phyloP scores from a whole-genome alignment of 2,797 vertebrate genomes.

The Macrochelys suwanniensis region DNA sequence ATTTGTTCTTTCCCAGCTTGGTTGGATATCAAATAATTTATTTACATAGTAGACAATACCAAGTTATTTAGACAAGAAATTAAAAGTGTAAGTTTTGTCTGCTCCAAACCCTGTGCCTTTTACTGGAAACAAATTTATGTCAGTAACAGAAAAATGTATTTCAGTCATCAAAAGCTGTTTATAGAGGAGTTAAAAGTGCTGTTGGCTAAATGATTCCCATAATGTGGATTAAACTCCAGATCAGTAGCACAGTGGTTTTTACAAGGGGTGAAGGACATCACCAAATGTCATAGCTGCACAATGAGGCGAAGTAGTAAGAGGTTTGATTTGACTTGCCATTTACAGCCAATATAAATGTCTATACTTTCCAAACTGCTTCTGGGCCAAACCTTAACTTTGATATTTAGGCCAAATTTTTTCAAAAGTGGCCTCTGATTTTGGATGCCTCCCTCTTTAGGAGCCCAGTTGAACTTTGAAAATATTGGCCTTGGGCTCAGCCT shows the following conservation, averaged over 20 bases:
- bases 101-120: background rate
- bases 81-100: background rate
- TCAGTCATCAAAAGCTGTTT: background rate
- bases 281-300: background rate
- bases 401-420: background rate
- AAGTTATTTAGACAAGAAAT: conserved; percentile 1
- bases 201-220: background rate
- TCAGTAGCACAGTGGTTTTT: background rate
- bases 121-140: conserved; percentile 14
- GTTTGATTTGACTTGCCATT: background rate
- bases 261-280: background rate
- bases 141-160: conserved; percentile 5
- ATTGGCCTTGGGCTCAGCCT: background rate
- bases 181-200: background rate
- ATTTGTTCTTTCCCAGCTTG: background rate
- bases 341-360: background rate
- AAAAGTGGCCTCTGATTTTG: background rate
- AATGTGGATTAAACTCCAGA: background rate
- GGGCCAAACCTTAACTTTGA: conserved; percentile 1
- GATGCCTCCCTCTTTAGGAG: background rate
- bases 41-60: background rate
- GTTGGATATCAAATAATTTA: background rate
- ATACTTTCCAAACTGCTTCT: background rate
- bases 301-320: conserved; percentile 2
- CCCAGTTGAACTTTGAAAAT: background rate